Conservation (phyloP, 2,113 vertebrate species). For the Rousettus leschenaultii region DNA sequence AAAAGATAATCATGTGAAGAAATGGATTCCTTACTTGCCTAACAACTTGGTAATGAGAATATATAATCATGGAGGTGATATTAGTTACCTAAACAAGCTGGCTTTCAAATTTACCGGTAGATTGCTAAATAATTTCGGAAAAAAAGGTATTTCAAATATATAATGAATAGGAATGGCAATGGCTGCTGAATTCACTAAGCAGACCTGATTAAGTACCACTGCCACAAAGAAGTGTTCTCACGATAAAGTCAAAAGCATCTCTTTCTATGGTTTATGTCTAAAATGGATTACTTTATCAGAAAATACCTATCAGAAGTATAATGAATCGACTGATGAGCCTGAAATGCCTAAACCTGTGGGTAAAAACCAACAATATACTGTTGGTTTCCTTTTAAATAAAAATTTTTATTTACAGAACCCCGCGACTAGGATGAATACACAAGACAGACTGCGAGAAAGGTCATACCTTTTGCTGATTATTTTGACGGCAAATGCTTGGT, state of each 20-base stretch:
- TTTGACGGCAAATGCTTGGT: conserved; percentile 95
- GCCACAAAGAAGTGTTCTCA: background rate
- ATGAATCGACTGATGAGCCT: background rate
- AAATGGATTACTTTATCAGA: background rate
- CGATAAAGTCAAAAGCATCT: background rate
- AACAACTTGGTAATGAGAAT: background rate
- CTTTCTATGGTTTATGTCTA: background rate
- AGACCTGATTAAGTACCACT: background rate
- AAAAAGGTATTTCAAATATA: background rate
- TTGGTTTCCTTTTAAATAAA: conserved; percentile 24
- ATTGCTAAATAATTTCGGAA: background rate
- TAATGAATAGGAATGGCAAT: background rate
- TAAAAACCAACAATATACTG: background rate
- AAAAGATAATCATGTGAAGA: conserved; percentile 4
- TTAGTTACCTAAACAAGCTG: background rate
- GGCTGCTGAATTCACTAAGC: background rate
- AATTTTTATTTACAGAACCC: conserved; percentile 46
- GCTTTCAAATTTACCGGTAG: background rate
- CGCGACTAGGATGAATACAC: background rate
- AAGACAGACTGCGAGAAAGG: conserved; percentile 60
- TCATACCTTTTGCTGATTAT: conserved; percentile 98
- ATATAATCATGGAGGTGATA: background rate
- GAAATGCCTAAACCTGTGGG: background rate
- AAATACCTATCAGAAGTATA: background rate
- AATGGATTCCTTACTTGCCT: background rate